Percentiles rank a stretch among this genome's conserved stretches.
Conservation (phyloP, 53 echinoderm and acorn worm species). For the Arbacia lixula region DNA sequence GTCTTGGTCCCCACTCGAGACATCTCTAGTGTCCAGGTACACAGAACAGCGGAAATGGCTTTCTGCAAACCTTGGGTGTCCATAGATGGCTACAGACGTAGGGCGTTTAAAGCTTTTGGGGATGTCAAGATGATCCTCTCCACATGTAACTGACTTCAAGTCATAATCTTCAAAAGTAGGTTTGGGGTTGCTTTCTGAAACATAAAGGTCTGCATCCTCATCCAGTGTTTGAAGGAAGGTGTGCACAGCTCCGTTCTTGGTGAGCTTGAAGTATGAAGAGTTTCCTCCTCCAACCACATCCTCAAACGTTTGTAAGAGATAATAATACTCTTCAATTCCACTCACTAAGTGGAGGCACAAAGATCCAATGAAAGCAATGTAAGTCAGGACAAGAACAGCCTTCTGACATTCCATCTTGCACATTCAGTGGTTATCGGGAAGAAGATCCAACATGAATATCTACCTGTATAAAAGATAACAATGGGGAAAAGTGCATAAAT, state of each 20-base stretch:
- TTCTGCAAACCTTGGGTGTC: conserved; percentile 66
- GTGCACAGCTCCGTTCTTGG: conserved; percentile 72
- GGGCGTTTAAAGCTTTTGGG: conserved; percentile 69
- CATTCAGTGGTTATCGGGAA: no score
- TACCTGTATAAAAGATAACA: no score
- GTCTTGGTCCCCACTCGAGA: neutral
- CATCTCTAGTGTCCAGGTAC: conserved; percentile 37
- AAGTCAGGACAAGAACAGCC: no score
- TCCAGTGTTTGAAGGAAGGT: conserved; percentile 70
- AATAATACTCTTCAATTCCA: conserved; percentile 18
- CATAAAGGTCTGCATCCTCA: conserved; percentile 94
- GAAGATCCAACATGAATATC: no score
- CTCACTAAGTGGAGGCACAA: no score
- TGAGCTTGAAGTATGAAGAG: conserved; percentile 83
- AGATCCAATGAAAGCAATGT: no score
- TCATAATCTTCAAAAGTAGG: conserved; percentile 85
- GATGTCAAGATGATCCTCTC: conserved; percentile 85
- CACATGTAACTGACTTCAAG: conserved; percentile 82
- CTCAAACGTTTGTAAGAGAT: conserved; percentile 71
- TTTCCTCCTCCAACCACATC: conserved; percentile 82
- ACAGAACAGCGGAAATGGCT: conserved; percentile 55
- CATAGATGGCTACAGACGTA: conserved; percentile 82
- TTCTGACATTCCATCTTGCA: no score
- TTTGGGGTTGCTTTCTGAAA: conserved; percentile 62
- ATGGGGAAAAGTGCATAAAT: no score